Conservation (phyloP, 2,113 vertebrate species). For the Perca schrenkii region DNA sequence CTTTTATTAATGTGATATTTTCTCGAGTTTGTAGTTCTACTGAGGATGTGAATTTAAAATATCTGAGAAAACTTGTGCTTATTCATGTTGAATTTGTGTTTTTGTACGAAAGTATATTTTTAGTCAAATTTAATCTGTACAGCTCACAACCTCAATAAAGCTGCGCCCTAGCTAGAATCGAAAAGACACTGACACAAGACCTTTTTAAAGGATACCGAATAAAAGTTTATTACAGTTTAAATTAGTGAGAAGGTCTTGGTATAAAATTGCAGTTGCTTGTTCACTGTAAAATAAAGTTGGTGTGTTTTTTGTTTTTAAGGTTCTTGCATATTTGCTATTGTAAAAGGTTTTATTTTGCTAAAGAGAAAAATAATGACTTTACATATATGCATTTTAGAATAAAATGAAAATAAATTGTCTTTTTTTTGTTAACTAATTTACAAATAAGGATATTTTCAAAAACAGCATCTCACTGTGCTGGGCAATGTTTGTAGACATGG, state of each 20-base stretch:
- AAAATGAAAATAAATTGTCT: not conserved
- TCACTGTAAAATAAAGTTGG: conserved; percentile 56
- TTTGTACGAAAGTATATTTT: conserved; percentile 72
- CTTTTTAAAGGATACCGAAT: conserved; percentile 3
- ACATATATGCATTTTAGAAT: conserved; percentile 15
- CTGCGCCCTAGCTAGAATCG: not conserved
- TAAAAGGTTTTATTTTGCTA: conserved; percentile 17
- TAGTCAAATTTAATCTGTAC: conserved; percentile 44
- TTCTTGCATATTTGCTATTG: conserved; percentile 15
- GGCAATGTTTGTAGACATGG: not conserved
- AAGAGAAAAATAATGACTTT: not conserved
- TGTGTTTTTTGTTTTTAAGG: conserved; percentile 23
- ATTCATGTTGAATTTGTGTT: conserved; percentile 40
- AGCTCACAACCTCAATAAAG: conserved; percentile 41
- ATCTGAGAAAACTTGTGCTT: conserved; percentile 22
- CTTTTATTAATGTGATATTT: conserved; percentile 33
- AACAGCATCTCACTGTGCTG: not conserved
- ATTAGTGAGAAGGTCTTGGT: not conserved
- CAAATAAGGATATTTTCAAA: not conserved
- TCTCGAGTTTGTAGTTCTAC: conserved; percentile 33
- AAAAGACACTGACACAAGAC: conserved; percentile 5
- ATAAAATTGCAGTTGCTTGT: conserved; percentile 20
- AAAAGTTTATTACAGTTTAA: not conserved
- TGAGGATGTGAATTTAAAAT: conserved; percentile 33
- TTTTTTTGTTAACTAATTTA: not conserved